A percentile compares a stretch with the other conserved stretches of the same genome.
These are phyloP conservation scores for Pristionchus entomophagus DNA, from an alignment of 2,888 invertebrate species.

Conservation along the genomic window DNA sequence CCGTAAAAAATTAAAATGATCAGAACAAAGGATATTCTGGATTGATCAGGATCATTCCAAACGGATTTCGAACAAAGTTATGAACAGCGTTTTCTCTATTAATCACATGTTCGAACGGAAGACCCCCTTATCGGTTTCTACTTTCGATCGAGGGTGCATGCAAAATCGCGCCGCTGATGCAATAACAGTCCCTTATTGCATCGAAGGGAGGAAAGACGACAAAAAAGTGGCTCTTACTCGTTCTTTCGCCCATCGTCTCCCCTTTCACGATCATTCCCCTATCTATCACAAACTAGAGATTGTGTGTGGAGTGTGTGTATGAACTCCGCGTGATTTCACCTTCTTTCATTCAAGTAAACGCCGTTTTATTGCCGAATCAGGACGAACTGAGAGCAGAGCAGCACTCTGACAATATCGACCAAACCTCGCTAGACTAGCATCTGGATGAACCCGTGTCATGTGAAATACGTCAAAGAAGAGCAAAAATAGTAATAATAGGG, in stretches of 20 bases:
- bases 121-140: not conserved
- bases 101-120: too few relatives aligned
- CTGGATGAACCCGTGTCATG: not conserved
- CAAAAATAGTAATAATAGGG: not conserved
- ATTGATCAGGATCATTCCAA: too few relatives aligned
- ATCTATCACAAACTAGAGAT: constrained; percentile 43
- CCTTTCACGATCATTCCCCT: constrained; percentile 9
- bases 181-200: not conserved
- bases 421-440: constrained; percentile 24
- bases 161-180: not conserved
- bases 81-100: too few relatives aligned
- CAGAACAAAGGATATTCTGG: too few relatives aligned
- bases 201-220: not conserved
- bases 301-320: not conserved
- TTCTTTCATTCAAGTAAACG: not conserved
- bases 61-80: too few relatives aligned
- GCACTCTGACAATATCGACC: not conserved
- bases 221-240: constrained; percentile 37
- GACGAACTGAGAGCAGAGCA: not conserved
- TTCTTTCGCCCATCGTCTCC: not conserved
- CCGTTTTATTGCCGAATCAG: not conserved
- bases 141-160: not conserved
- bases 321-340: not conserved
- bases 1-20: too few relatives aligned
- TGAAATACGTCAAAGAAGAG: too few relatives aligned